A percentile compares a stretch with the other conserved stretches of the same genome.
These are phyloP conservation scores for Stomatorhinus ivindoensis DNA, from an alignment of 2,113 vertebrate species.

Conservation along the genomic window DNA sequence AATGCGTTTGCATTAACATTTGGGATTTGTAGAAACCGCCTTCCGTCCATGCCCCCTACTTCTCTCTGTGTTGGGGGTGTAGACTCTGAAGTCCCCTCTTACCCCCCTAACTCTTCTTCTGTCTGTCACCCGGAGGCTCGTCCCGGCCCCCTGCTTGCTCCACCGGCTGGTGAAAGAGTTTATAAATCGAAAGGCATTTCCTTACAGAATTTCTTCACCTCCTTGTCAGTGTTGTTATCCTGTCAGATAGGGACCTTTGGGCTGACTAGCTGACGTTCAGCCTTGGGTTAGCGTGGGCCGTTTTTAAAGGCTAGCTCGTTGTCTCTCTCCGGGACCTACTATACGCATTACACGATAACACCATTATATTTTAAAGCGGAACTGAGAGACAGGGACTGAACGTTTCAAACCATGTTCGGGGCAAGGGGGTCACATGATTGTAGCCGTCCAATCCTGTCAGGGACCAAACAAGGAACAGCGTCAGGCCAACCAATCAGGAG, in stretches of 20 bases:
- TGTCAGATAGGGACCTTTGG: not conserved
- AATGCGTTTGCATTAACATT: not conserved
- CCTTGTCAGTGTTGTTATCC: not conserved
- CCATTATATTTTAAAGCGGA: not conserved
- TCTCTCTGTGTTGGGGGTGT: not conserved
- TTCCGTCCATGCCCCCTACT: not conserved
- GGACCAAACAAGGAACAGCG: not conserved
- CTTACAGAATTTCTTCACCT: not conserved
- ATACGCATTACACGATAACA: not conserved
- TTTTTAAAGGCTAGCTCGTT: not conserved
- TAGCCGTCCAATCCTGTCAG: not conserved
- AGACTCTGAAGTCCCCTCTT: not conserved
- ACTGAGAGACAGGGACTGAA: not conserved
- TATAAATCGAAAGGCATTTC: not conserved
- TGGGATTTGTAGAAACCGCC: not conserved
- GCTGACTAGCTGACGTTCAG: not conserved
- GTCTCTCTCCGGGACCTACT: not conserved
- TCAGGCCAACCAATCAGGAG: not conserved
- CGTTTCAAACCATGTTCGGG: not conserved
- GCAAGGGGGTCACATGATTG: not conserved
- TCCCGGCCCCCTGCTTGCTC: not conserved
- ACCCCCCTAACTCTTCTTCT: not conserved
- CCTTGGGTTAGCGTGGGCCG: not conserved
- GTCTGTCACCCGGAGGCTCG: not conserved
- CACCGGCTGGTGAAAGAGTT: not conserved